A percentile compares a stretch with the other conserved stretches of the same genome.
These are phyloP conservation scores for Hylaea fasciaria DNA, from an alignment of 2,888 invertebrate genomes.

Conservation along the genomic window DNA sequence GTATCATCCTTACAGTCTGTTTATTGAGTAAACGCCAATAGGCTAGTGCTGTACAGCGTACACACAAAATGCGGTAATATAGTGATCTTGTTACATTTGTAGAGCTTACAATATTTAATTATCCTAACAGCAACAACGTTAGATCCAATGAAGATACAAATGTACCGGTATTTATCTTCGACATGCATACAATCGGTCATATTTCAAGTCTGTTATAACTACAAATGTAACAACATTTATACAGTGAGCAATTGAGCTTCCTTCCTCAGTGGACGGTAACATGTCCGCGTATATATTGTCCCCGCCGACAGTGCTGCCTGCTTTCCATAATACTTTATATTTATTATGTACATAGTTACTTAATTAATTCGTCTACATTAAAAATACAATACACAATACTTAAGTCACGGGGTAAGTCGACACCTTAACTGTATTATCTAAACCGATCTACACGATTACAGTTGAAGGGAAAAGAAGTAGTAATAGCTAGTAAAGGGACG, in stretches of 20 bases:
- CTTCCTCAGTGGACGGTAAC: slow-evolving; percentile 27
- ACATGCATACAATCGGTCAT: not conserved
- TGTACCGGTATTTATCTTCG: not conserved
- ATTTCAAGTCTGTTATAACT: not conserved
- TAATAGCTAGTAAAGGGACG: slow-evolving; percentile 28
- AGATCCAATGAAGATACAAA: not conserved
- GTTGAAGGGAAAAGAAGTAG: not conserved
- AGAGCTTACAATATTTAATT: not conserved
- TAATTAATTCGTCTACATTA: slow-evolving; percentile 15
- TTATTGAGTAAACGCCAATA: slow-evolving; percentile 66
- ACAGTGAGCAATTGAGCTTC: not conserved
- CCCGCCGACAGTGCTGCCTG: slow-evolving; percentile 26
- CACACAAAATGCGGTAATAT: slow-evolving; percentile 24
- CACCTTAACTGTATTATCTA: slow-evolving; percentile 3
- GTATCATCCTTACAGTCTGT: slow-evolving; percentile 40
- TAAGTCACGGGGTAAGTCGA: slow-evolving; percentile 15
- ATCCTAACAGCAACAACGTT: not conserved
- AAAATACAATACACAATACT: slow-evolving; percentile 16
- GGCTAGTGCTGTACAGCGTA: slow-evolving; percentile 49
- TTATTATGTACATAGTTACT: slow-evolving; percentile 40
- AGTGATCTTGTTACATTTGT: slow-evolving; percentile 10
- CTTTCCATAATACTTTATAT: slow-evolving; percentile 23
- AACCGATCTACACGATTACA: not conserved
- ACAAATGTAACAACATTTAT: slow-evolving; percentile 10
- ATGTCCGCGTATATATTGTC: slow-evolving; percentile 17